Percentiles rank a stretch among this genome's conserved stretches.
phyloP scores from a whole-genome alignment of 2,888 invertebrate species.

The Parasteatoda lunata region DNA sequence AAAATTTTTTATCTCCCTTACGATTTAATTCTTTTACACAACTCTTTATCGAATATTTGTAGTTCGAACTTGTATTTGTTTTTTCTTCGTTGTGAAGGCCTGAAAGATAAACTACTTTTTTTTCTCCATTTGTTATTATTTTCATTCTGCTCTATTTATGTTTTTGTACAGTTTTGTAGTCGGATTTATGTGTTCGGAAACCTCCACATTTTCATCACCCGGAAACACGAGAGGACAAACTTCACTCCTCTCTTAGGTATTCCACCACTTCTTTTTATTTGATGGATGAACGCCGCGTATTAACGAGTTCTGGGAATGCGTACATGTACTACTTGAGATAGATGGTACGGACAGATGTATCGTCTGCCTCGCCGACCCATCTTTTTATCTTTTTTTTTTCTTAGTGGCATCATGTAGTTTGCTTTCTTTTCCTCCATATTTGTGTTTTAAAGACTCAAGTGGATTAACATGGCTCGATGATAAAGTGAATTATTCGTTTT shows the following conservation, averaged over 20 bases:
- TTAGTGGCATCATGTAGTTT: neutral
- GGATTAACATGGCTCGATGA: slow-evolving; percentile 44
- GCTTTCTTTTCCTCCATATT: slow-evolving; percentile 1
- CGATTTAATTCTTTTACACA: no score
- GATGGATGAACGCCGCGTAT: slow-evolving; percentile 53
- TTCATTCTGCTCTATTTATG: neutral
- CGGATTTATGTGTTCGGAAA: slow-evolving; percentile 55
- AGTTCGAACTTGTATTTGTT: no score
- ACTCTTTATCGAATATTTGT: no score
- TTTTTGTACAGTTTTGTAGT: slow-evolving; percentile 15
- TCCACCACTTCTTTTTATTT: slow-evolving; percentile 11
- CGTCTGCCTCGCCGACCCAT: slow-evolving; percentile 44
- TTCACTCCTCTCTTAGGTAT: slow-evolving; percentile 12
- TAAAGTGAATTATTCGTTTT: slow-evolving; percentile 53
- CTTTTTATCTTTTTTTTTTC: slow-evolving; percentile 21
- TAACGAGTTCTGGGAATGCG: slow-evolving; percentile 60
- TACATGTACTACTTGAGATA: slow-evolving; percentile 36
- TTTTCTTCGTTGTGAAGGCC: no score
- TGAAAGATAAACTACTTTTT: slow-evolving; percentile 7
- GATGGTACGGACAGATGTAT: slow-evolving; percentile 57
- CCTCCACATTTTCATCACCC: slow-evolving; percentile 46
- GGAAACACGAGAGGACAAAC: slow-evolving; percentile 41
- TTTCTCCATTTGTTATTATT: neutral
- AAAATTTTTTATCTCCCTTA: no score
- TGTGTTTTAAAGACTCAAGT: slow-evolving; percentile 36